These are phyloP conservation scores for Drosophila vallismaia DNA, from an alignment of 2,888 invertebrate genomes.

Conservation along the genomic window DNA sequence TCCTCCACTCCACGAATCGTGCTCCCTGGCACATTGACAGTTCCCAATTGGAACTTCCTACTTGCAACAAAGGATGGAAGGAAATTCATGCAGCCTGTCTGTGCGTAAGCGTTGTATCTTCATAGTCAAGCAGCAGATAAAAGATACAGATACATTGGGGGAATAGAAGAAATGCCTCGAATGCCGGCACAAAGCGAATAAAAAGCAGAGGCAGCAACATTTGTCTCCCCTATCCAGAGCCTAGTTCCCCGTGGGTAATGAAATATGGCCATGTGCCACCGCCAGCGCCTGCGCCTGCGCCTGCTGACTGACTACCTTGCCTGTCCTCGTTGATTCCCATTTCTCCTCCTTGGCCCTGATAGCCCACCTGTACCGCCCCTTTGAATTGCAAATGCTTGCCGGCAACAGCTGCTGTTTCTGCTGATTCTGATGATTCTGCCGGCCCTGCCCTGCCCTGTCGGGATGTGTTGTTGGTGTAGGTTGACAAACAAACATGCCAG, in stretches of 20 bases:
- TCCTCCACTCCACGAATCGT: conserved; percentile 19
- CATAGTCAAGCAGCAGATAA: conserved; percentile 42
- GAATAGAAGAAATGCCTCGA: conserved; percentile 54
- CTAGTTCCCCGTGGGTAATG: conserved; percentile 70
- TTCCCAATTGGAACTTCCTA: conserved; percentile 31
- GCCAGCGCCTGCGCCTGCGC: conserved; percentile 67
- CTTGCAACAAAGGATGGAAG: conserved; percentile 29
- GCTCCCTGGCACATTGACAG: conserved; percentile 35
- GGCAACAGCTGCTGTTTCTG: conserved; percentile 68
- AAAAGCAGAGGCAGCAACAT: conserved; percentile 38
- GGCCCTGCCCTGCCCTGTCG: conserved; percentile 5
- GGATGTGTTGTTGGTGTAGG: conserved; percentile 60
- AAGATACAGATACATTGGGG: conserved; percentile 30
- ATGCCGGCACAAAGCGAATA: conserved; percentile 59
- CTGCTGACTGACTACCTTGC: conserved; percentile 46
- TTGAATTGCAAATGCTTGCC: conserved; percentile 67
- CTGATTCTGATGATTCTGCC: conserved; percentile 14
- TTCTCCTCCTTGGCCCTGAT: conserved; percentile 11
- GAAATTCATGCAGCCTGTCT: conserved; percentile 10
- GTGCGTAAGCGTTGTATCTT: conserved; percentile 41
- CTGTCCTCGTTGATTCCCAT: conserved; percentile 1
- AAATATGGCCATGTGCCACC: conserved; percentile 78
- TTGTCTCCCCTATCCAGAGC: conserved; percentile 1
- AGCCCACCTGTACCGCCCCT: conserved; percentile 26
- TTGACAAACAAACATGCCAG: conserved; percentile 79